Base-by-base conservation (phyloP, 53 echinoderm and acorn worm species). In the Paelopatides confundens region DNA sequence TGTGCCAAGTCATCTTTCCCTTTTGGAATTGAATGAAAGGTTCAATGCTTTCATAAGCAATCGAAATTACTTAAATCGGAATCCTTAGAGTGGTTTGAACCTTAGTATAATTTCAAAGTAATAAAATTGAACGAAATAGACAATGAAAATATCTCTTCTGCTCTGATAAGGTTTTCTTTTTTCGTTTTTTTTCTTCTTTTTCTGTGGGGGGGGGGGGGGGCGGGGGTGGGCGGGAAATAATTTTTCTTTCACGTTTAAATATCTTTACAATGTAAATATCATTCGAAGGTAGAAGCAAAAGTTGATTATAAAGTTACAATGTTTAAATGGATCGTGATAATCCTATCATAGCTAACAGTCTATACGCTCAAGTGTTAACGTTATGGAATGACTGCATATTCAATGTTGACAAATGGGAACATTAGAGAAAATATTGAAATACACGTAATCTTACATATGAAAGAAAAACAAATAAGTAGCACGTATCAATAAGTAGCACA, bases 21-120 rank as follows among this genome's bases (percentile, higher is more conserved):
- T 37, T 74, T 46, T 74, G 74, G 40, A 74, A 74, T 74, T 74
- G 74, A 74, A 39, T 39, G 40, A 46, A 74, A 74, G 74, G 74
- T 74, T 74, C 46, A 74, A 26, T 40, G 74, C 74, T 46, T 74
- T 27, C 24, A 58, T 58, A 58, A 58, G 58, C 58, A 58, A 58
- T 58, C 58, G 58, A 58, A 58, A 3, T 58, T 58, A 23, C 58
- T 58, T 58, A 58, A 58, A 0, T 58, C 24, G 17, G 58, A 58
- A 58, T 58, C 58, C 48, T 58, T 58, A 6, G 58, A 58, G 58
- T 58, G 21, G 58, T 21, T 58, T 18, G 18, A 58, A n/a, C 21
- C n/a, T 58, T 21, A 21, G 58, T 58, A 58, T 58, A 17, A 58
- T 58, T 58, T 58, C 58, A 23, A 58, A 58, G 58, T 58, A 58